Base-by-base conservation (phyloP, 2,888 invertebrate genomes). In the Luperina testacea region DNA sequence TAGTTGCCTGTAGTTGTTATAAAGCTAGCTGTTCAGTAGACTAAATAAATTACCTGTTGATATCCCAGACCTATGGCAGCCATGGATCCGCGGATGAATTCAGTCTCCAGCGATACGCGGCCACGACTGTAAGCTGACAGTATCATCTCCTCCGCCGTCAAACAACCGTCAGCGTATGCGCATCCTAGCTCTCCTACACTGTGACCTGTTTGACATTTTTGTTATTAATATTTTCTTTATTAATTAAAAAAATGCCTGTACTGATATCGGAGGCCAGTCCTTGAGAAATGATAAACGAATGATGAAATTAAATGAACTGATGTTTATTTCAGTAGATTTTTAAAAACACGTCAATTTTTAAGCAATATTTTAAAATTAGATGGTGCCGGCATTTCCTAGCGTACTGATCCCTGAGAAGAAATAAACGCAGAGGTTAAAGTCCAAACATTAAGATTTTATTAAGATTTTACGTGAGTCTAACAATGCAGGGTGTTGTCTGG, bases 171-270 rank as follows among this genome's bases (percentile, higher is more conserved):
- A 6, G 99, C 99, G 93, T 99, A 99, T 0, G 98, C 99, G 93
- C 99, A 99, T 2, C 98, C 99, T 48, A 99, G 96, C 94, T 99
- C 99, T 69, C 99, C 99, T 0, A 99, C 98, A 27, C 99, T 99
- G 94, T 99, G 99, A 2, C 99, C 99, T 96, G 76, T 73, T 74
- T 13, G 24, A 64, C 51, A 32, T 38, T 3, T 8, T 11, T 63
- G 9, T 59, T 69, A 27, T 71, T 38, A 32, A 15, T 57, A 11
- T 17, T 27, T n/a, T 9, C 2, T 27, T 53, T 32, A 32, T 38
- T 38, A 38, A 38, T 38, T 6, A 38, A 38, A 7, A 38, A 13
- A 48, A 20, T 20, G 15, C 8, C 1, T 42, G 8, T 51, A n/a
- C 17, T 74, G 38, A 17, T 11, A n/a, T 48, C 7, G 5, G 38